These are phyloP conservation scores for Acanthacorydalis orientalis DNA, from an alignment of 2,888 invertebrate species.

Conservation along the genomic window DNA sequence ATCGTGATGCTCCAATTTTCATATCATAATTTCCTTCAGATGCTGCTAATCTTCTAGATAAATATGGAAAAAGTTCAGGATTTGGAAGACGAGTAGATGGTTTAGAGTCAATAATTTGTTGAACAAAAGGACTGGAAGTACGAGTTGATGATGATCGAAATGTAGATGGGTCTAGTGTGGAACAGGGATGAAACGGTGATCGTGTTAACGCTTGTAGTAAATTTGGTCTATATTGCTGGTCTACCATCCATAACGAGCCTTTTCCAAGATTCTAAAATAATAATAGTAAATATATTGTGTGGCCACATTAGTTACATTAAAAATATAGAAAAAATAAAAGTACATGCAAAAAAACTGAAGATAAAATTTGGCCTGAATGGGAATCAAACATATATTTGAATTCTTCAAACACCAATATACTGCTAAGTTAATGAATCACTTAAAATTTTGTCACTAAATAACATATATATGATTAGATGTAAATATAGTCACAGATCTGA, in stretches of 20 bases:
- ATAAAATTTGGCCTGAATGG: too few species aligned
- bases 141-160: conserved; percentile 19
- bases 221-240: conserved; percentile 80
- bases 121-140: conserved; percentile 5
- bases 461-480: too few species aligned
- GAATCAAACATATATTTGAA: too few species aligned
- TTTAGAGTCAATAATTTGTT: conserved; percentile 4
- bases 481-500: background rate
- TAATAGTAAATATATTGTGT: too few species aligned
- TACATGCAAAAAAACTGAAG: too few species aligned
- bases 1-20: conserved; percentile 4
- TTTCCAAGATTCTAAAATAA: conserved; percentile 70
- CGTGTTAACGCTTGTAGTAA: conserved; percentile 76
- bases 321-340: too few species aligned
- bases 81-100: conserved; percentile 37
- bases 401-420: too few species aligned
- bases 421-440: too few species aligned
- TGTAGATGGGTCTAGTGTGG: conserved; percentile 33
- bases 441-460: too few species aligned
- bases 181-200: conserved; percentile 63
- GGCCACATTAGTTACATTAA: too few species aligned
- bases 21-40: conserved; percentile 17
- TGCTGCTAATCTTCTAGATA: conserved; percentile 50
- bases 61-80: conserved; percentile 68
- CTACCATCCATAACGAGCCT: conserved; percentile 92